Evolutionary conservation across 2,797 vertebrate species (phyloP).

Genomic region (Ibycter americanus): DNA sequence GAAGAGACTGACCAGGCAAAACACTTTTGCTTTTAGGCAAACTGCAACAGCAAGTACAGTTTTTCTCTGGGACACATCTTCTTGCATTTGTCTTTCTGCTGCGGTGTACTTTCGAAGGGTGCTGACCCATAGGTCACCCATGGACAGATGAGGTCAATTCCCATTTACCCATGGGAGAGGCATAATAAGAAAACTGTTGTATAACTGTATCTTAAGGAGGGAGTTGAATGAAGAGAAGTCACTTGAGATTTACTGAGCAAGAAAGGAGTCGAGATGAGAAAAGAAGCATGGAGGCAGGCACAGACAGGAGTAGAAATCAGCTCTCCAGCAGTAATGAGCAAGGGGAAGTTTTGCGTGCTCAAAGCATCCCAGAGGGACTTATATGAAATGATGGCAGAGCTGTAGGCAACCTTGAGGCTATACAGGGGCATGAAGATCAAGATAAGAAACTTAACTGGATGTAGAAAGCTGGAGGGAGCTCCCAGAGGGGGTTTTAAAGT

Average conservation of each 20-base stretch:
- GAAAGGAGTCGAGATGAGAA: background rate
- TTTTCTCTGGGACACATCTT: background rate
- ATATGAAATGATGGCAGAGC: conserved; percentile 19
- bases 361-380: background rate
- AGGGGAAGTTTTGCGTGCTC: background rate
- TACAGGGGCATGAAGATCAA: conserved; percentile 18
- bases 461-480: conserved; percentile 8
- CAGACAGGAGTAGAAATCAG: background rate
- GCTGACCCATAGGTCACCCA: background rate
- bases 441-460: conserved; percentile 16
- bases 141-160: background rate
- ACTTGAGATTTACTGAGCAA: background rate
- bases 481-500: background rate
- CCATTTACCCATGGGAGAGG: background rate
- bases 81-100: background rate
- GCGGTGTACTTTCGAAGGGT: background rate
- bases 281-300: background rate
- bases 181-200: background rate
- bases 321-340: background rate
- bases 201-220: background rate
- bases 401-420: conserved; percentile 15
- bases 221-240: background rate
- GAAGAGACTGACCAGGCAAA: background rate
- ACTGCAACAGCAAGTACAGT: background rate
- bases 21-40: background rate